These are phyloP conservation scores for Dynastes hyllus DNA, from an alignment of 2,888 invertebrate species.

Conservation along the genomic window DNA sequence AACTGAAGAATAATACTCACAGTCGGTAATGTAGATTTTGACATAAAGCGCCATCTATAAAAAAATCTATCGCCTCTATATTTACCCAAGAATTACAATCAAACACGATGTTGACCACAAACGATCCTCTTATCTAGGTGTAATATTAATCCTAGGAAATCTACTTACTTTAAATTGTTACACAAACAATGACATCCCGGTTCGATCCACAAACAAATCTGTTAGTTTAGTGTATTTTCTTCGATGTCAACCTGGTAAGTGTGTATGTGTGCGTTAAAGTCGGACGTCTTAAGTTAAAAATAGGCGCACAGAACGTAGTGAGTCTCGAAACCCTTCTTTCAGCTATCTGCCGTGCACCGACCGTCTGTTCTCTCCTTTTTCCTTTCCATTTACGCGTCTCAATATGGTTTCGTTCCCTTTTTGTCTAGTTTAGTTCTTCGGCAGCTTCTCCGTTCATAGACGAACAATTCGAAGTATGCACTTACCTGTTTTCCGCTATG, in stretches of 20 bases:
- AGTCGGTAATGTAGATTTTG: too few relatives aligned
- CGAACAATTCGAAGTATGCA: conserved; percentile 42
- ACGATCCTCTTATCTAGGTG: not conserved
- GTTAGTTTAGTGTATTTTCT: conserved; percentile 45
- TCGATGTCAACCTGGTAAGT: conserved; percentile 36
- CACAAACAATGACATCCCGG: conserved; percentile 33
- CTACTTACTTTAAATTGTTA: conserved; percentile 46
- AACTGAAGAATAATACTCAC: too few relatives aligned
- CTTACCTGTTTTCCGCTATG: conserved; percentile 46
- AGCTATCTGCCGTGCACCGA: not conserved
- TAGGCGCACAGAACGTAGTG: conserved; percentile 18
- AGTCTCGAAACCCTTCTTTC: conserved; percentile 22
- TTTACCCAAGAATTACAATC: conserved; percentile 11
- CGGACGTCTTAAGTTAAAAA: conserved; percentile 45
- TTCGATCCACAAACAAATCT: conserved; percentile 39
- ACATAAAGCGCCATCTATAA: too few relatives aligned
- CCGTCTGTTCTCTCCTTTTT: not conserved
- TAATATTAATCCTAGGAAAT: conserved; percentile 26
- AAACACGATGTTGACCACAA: not conserved
- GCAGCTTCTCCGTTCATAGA: conserved; percentile 5
- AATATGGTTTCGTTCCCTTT: conserved; percentile 7
- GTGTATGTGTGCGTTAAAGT: conserved; percentile 17
- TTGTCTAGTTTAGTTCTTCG: conserved; percentile 22
- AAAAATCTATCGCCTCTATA: not conserved
- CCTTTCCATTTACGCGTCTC: not conserved